These are phyloP conservation scores for Drepana falcataria DNA, from an alignment of 2,888 invertebrate genomes.

Conservation along the genomic window DNA sequence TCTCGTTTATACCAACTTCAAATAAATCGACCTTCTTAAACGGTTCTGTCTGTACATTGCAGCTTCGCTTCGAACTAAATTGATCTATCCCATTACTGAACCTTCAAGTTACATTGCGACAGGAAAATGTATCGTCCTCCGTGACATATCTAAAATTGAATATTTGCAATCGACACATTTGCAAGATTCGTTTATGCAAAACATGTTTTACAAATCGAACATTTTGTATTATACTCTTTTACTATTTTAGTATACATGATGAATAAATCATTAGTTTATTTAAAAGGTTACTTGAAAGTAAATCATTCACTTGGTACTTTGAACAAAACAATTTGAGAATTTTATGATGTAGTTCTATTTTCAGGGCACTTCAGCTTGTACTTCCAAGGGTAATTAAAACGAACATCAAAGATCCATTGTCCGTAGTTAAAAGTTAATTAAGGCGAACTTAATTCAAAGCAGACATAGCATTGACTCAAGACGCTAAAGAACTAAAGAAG, in stretches of 20 bases:
- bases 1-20: slow-evolving; percentile 23
- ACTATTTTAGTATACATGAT: too few relatives aligned
- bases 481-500: too few relatives aligned
- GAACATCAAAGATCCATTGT: neutral
- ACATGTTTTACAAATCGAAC: too few relatives aligned
- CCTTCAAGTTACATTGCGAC: neutral
- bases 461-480: too few relatives aligned
- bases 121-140: neutral
- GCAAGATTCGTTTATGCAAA: neutral
- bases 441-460: too few relatives aligned
- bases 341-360: neutral
- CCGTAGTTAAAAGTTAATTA: too few relatives aligned
- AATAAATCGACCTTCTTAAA: slow-evolving; percentile 29
- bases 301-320: neutral
- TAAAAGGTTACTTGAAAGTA: neutral
- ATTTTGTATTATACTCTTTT: too few relatives aligned
- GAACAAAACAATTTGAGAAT: neutral
- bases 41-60: neutral
- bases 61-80: neutral
- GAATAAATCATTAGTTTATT: too few relatives aligned
- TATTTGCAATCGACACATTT: neutral
- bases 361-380: neutral
- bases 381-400: neutral
- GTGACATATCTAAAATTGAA: neutral
- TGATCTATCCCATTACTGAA: neutral